These are phyloP conservation scores for Amphipoea lucens DNA, from an alignment of 2,888 invertebrate species.

Conservation along the genomic window DNA sequence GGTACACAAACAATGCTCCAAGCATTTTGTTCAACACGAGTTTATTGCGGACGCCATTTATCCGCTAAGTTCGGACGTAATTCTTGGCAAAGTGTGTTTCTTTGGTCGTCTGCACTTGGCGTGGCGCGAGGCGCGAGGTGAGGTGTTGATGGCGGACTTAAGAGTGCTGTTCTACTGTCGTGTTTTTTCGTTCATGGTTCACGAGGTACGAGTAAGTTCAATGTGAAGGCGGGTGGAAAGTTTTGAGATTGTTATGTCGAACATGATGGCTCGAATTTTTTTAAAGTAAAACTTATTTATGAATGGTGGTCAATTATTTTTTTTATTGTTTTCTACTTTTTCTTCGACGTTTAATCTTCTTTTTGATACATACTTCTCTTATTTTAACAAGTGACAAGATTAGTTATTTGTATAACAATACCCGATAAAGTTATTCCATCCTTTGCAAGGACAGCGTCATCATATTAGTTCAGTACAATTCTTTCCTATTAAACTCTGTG, in stretches of 20 bases:
- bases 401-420: not conserved
- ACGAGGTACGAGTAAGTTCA: slow-evolving; percentile 23
- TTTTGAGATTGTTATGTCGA: not conserved
- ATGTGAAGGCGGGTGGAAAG: not conserved
- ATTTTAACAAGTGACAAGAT: not conserved
- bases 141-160: slow-evolving; percentile 61
- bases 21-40: slow-evolving; percentile 66
- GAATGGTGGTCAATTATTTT: not conserved
- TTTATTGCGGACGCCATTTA: slow-evolving; percentile 67
- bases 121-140: slow-evolving; percentile 45
- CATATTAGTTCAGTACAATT: not conserved
- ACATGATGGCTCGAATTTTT: not conserved
- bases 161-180: slow-evolving; percentile 33
- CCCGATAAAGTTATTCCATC: not conserved
- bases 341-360: not conserved
- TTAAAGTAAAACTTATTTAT: not conserved
- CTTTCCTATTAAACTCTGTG: not conserved
- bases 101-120: slow-evolving; percentile 67
- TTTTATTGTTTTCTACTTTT: no score
- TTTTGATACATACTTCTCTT: not conserved
- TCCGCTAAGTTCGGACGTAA: slow-evolving; percentile 64
- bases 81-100: slow-evolving; percentile 66
- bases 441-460: not conserved
- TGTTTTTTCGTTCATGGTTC: slow-evolving; percentile 32
- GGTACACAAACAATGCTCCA: slow-evolving; percentile 64